These are phyloP conservation scores for Malurus alboscapulatus DNA, from an alignment of 2,113 vertebrate species.

Conservation along the genomic window DNA sequence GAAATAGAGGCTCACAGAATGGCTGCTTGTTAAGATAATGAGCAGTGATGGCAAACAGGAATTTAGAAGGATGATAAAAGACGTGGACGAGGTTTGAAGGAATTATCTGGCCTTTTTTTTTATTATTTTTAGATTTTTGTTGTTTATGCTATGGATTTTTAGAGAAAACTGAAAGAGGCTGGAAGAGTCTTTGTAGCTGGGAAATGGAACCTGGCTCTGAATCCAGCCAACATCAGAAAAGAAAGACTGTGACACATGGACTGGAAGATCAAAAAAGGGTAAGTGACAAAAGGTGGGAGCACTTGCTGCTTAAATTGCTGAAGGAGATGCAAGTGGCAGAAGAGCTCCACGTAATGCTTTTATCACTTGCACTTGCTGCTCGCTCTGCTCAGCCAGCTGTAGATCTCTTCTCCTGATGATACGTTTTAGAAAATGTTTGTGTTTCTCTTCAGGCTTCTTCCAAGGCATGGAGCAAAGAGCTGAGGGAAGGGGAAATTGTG, in stretches of 20 bases:
- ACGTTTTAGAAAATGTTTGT: neutral
- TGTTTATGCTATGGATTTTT: constrained; percentile 70
- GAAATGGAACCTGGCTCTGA: constrained; percentile 92
- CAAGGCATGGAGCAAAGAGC: neutral
- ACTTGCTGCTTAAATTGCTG: constrained; percentile 11
- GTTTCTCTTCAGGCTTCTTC: neutral
- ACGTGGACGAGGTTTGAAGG: constrained; percentile 65
- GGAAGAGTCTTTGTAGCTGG: constrained; percentile 66
- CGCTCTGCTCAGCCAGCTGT: neutral
- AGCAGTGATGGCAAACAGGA: constrained; percentile 36
- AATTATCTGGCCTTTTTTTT: neutral
- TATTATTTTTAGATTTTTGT: constrained; percentile 23
- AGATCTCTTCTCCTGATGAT: neutral
- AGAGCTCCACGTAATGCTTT: neutral
- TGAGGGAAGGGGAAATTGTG: neutral
- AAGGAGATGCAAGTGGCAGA: neutral
- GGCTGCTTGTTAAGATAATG: constrained; percentile 35
- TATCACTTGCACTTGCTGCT: neutral
- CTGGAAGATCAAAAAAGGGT: constrained; percentile 98
- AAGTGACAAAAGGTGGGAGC: constrained; percentile 66
- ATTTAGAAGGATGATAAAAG: constrained; percentile 46
- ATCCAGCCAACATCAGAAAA: constrained; percentile 85
- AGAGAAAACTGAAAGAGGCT: constrained; percentile 50
- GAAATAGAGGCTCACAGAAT: constrained; percentile 33
- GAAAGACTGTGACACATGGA: constrained; percentile 88